A percentile compares a stretch with the other conserved stretches of the same genome.
phyloP scores from a whole-genome alignment of 2,113 vertebrate genomes.

The Turnix velox region DNA sequence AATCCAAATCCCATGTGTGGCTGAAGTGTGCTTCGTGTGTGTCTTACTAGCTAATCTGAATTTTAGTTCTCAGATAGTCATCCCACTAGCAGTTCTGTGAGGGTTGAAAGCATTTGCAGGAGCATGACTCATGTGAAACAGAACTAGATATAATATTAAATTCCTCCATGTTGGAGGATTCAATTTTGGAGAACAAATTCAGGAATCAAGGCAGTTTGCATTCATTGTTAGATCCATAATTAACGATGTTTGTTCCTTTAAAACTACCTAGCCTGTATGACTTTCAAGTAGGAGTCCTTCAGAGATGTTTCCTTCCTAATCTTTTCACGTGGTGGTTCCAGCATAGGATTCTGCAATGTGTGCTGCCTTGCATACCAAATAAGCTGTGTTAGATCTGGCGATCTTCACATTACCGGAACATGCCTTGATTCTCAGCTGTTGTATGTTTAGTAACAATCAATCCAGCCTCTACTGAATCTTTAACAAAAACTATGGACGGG shows the following conservation, averaged over 20 bases:
- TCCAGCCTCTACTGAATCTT: not conserved
- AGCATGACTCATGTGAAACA: not conserved
- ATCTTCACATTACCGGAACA: not conserved
- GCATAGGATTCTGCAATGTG: not conserved
- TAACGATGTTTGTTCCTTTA: not conserved
- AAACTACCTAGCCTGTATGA: not conserved
- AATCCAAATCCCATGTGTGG: not conserved
- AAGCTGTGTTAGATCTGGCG: not conserved
- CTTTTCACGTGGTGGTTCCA: not conserved
- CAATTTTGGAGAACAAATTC: not conserved
- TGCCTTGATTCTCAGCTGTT: not conserved
- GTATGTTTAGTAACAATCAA: not conserved
- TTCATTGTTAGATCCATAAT: not conserved
- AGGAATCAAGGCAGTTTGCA: not conserved
- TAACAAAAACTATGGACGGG: not conserved
- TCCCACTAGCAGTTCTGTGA: not conserved
- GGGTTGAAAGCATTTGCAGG: not conserved
- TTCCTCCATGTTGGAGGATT: fast-evolving
- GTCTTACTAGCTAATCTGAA: not conserved
- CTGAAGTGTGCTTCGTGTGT: not conserved
- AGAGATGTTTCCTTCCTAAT: not conserved
- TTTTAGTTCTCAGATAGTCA: not conserved
- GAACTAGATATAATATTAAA: not conserved
- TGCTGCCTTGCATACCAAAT: not conserved
- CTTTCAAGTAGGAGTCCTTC: not conserved